Evolutionary conservation across 2,888 invertebrate genomes (phyloP).

Genomic region (Cetonia aurata): DNA sequence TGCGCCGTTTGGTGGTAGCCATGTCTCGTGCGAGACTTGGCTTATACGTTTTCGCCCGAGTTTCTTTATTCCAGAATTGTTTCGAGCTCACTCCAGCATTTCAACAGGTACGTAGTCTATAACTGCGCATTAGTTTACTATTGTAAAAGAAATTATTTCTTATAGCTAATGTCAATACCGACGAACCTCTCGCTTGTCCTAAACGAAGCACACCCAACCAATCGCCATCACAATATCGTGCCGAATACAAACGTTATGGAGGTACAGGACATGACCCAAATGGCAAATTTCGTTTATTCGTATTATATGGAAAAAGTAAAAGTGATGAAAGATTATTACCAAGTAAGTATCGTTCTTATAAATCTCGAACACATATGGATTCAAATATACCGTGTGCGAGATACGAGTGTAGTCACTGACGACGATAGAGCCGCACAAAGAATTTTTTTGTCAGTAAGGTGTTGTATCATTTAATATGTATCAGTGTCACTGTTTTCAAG

Average conservation of each 20-base stretch:
- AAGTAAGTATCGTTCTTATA: slow-evolving; percentile 57
- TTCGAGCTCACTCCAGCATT: slow-evolving; percentile 97
- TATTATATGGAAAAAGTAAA: slow-evolving; percentile 86
- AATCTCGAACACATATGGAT: too few species aligned
- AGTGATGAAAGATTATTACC: slow-evolving; percentile 70
- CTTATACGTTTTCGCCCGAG: slow-evolving; percentile 94
- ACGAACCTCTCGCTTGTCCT: slow-evolving; percentile 83
- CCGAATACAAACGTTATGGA: slow-evolving; percentile 70
- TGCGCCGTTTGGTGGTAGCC: slow-evolving; percentile 96
- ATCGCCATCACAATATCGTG: slow-evolving; percentile 69
- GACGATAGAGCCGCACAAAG: too few species aligned
- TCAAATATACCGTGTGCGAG: too few species aligned
- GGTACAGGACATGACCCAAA: slow-evolving; percentile 91
- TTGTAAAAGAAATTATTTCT: slow-evolving; percentile 47
- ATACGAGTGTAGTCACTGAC: too few species aligned
- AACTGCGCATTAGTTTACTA: slow-evolving; percentile 28
- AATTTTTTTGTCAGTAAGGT: too few species aligned
- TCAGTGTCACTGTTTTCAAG: too few species aligned
- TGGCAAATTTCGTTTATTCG: slow-evolving; percentile 95
- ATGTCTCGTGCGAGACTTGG: slow-evolving; percentile 98
- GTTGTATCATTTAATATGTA: too few species aligned
- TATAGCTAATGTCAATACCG: slow-evolving; percentile 84
- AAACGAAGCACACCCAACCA: slow-evolving; percentile 83
- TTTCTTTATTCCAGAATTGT: slow-evolving; percentile 94
- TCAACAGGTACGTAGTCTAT: slow-evolving; percentile 74